A percentile compares a stretch with the other conserved stretches of the same genome.
phyloP scores from a whole-genome alignment of 2,888 invertebrate genomes.

The Rotaria magnacalcarata region DNA sequence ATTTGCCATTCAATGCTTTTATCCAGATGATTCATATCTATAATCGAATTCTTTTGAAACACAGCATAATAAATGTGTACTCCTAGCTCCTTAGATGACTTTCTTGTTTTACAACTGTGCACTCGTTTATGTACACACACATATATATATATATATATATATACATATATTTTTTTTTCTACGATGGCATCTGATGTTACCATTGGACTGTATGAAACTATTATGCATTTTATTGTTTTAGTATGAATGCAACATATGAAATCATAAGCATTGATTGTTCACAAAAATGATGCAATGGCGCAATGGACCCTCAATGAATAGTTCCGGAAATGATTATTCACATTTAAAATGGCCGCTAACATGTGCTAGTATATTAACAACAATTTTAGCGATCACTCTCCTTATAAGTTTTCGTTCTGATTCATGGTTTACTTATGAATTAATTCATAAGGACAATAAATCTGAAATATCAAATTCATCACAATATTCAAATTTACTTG shows the following conservation, averaged over 20 bases:
- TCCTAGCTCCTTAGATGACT: too few relatives aligned
- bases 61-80: too few relatives aligned
- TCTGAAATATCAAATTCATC: background rate
- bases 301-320: background rate
- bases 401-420: background rate
- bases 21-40: background rate
- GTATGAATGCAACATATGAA: background rate
- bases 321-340: background rate
- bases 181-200: background rate
- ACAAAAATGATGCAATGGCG: background rate
- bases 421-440: background rate
- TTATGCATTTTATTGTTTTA: background rate
- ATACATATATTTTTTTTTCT: too few relatives aligned
- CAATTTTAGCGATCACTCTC: background rate
- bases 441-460: background rate
- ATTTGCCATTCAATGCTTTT: background rate
- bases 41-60: too few relatives aligned
- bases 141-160: too few relatives aligned
- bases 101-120: too few relatives aligned
- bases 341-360: background rate
- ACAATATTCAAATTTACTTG: background rate
- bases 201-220: background rate
- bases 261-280: background rate
- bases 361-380: background rate
- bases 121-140: too few relatives aligned